These are phyloP conservation scores for Zygaena filipendulae DNA, from an alignment of 2,888 invertebrate genomes.

Conservation along the genomic window DNA sequence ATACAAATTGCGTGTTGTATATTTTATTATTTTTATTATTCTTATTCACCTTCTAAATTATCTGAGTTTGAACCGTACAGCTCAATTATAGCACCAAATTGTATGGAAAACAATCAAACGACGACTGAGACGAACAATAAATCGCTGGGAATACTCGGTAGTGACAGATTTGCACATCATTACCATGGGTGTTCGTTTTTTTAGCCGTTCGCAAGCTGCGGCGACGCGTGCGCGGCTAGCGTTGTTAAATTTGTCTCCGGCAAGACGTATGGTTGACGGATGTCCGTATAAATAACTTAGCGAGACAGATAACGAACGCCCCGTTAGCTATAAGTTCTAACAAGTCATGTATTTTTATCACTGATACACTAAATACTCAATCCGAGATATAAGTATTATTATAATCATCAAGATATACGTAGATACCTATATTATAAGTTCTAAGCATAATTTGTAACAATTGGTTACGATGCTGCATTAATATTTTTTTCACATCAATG, in stretches of 20 bases:
- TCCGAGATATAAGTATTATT: too few relatives aligned
- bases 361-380: too few relatives aligned
- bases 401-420: too few relatives aligned
- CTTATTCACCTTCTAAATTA: too few relatives aligned
- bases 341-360: too few relatives aligned
- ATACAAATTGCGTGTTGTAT: too few relatives aligned
- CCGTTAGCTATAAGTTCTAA: conserved; percentile 8
- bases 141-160: conserved; percentile 37
- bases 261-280: conserved; percentile 42
- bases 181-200: conserved; percentile 34
- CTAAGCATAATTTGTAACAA: too few relatives aligned
- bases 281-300: conserved; percentile 47
- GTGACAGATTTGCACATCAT: conserved; percentile 60
- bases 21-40: too few relatives aligned
- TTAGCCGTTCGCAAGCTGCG: conserved; percentile 23
- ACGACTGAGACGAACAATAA: conserved; percentile 34
- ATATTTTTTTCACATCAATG: too few relatives aligned
- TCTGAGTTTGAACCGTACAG: conserved; percentile 12
- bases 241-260: conserved; percentile 62
- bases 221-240: conserved; percentile 28
- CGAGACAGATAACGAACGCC: conserved; percentile 27
- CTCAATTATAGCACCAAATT: conserved; percentile 23
- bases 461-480: too few relatives aligned
- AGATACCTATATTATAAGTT: too few relatives aligned
- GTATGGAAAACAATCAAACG: conserved; percentile 32